Conservation (phyloP, 2,888 invertebrate species). For the Ptilodon capucinus region DNA sequence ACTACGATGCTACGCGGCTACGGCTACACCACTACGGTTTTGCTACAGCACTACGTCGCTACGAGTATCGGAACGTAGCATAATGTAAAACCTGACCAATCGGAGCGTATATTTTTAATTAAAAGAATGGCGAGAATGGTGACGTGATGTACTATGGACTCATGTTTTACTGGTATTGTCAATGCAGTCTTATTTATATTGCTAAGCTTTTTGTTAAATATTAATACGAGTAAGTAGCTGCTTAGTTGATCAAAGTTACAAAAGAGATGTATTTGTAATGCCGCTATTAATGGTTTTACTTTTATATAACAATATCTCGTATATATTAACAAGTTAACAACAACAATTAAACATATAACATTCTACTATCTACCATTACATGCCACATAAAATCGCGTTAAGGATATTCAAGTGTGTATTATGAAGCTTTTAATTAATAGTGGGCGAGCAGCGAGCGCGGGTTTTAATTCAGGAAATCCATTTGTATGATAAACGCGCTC, state of each 20-base stretch:
- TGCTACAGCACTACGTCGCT: slow-evolving; percentile 11
- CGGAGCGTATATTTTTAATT: slow-evolving; percentile 37
- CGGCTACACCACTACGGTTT: slow-evolving; percentile 6
- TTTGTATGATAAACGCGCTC: slow-evolving; percentile 57
- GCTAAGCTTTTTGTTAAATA: no score
- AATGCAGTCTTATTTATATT: no score
- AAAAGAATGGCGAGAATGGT: slow-evolving; percentile 14
- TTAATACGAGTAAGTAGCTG: no score
- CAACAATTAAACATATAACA: no score
- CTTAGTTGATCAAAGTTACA: no score
- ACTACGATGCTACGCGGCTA: background rate
- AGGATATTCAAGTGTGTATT: slow-evolving; percentile 21
- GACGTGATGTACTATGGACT: background rate
- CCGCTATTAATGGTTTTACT: no score
- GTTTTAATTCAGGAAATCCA: slow-evolving; percentile 55
- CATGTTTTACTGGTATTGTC: no score
- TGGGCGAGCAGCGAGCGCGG: slow-evolving; percentile 18
- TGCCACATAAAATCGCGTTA: background rate
- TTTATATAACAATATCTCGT: no score
- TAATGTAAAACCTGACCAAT: slow-evolving; percentile 29
- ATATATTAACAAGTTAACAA: no score
- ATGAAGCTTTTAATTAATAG: slow-evolving; percentile 37
- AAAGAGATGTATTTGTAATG: no score
- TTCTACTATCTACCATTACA: background rate
- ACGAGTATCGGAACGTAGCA: slow-evolving; percentile 10